Conservation (phyloP, 2,797 vertebrate genomes). For the Orientallactaga sibirica region DNA sequence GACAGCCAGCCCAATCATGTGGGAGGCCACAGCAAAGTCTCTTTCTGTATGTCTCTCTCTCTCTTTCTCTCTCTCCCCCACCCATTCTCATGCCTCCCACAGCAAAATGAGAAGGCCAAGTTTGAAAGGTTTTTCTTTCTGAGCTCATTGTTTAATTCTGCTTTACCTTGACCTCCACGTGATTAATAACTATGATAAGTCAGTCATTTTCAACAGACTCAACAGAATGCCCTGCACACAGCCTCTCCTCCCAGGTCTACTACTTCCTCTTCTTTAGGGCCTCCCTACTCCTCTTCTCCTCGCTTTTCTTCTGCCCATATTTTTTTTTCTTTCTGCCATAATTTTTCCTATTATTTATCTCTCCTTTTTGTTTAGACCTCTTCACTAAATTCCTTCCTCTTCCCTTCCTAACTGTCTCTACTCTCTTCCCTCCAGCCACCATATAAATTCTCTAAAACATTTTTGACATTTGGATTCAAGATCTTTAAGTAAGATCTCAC, state of each 20-base stretch:
- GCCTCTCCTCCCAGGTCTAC: background rate
- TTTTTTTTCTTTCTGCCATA: background rate
- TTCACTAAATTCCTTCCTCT: background rate
- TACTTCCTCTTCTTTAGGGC: background rate
- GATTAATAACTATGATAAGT: background rate
- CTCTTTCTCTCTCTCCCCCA: too few species aligned
- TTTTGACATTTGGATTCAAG: background rate
- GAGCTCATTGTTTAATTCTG: background rate
- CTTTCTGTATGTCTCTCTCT: background rate
- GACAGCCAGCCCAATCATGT: background rate
- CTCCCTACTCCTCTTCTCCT: background rate
- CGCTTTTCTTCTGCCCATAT: background rate
- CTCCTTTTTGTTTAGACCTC: background rate
- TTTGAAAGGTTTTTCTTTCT: background rate
- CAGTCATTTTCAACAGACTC: background rate
- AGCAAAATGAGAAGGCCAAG: background rate
- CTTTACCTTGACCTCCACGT: background rate
- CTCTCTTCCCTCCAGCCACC: background rate
- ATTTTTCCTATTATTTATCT: background rate
- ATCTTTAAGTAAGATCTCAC: slow-evolving; percentile 28
- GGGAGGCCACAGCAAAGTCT: background rate
- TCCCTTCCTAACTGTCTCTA: background rate
- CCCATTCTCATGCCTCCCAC: background rate
- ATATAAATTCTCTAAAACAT: background rate
- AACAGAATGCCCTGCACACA: background rate